A percentile compares a stretch with the other conserved stretches of the same genome.
These are phyloP conservation scores for Aphrocallistes beatrix DNA, from an alignment of 37 sponge, comb jelly and placozoan genomes.

Conservation along the genomic window DNA sequence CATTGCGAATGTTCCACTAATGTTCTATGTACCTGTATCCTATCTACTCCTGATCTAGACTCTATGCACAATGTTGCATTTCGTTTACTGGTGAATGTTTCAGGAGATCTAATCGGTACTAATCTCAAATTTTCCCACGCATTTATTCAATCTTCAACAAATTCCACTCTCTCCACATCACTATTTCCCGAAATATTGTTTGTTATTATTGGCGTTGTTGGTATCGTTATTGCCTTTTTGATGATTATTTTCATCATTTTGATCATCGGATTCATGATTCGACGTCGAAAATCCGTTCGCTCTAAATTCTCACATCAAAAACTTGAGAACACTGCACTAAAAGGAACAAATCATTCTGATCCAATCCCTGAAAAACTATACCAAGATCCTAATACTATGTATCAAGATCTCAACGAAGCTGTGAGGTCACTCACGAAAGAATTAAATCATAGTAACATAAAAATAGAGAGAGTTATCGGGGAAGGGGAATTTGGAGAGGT, in stretches of 20 bases:
- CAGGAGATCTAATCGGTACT: background rate
- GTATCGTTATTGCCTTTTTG: background rate
- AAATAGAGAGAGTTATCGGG: background rate
- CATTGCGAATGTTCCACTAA: background rate
- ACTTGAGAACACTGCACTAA: background rate
- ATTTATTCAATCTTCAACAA: background rate
- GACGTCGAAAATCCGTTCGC: background rate
- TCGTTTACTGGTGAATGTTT: background rate
- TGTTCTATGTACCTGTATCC: background rate
- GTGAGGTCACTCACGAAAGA: background rate
- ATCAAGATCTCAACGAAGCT: background rate
- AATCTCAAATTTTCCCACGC: background rate
- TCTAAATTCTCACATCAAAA: background rate
- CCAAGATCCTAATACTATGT: background rate
- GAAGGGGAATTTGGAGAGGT: background rate
- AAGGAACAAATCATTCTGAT: background rate
- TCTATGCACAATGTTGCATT: background rate
- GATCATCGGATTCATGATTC: background rate
- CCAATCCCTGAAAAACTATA: background rate
- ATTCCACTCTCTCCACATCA: background rate
- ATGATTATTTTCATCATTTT: background rate
- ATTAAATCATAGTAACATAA: background rate
- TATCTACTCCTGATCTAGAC: background rate
- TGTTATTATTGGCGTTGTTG: background rate
- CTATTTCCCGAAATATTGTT: background rate